Evolutionary conservation across 1,140 invertebrate species (phyloP).

Genomic region (Wiebesia pumilae): DNA sequence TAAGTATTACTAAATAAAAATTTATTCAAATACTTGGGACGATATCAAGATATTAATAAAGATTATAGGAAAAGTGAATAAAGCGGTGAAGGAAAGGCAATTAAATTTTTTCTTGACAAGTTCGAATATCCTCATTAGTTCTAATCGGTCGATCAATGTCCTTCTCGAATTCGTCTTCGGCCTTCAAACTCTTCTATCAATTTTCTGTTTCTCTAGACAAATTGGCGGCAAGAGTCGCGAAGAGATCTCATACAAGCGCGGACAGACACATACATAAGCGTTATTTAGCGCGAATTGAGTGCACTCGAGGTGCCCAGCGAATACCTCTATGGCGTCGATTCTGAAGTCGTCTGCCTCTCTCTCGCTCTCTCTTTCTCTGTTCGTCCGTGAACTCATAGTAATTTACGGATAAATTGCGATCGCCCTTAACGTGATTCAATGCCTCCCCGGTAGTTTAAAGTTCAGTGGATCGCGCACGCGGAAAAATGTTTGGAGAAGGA

Average conservation of each 20-base stretch:
- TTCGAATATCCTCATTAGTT: background rate
- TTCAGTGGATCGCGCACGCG: conserved; percentile 21
- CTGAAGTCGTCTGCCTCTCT: too few species aligned
- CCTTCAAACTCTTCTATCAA: background rate
- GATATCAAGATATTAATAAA: too few species aligned
- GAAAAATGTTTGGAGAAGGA: conserved; percentile 35
- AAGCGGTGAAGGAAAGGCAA: background rate
- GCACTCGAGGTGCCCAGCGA: conserved; percentile 49
- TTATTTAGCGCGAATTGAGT: conserved; percentile 44
- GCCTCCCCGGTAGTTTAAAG: conserved; percentile 44
- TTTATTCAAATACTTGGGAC: too few species aligned
- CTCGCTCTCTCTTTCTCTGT: conserved; percentile 43
- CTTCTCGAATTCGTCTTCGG: background rate
- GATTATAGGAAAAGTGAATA: too few species aligned
- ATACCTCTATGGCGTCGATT: conserved; percentile 54
- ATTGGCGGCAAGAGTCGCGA: conserved; percentile 21
- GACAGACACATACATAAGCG: background rate
- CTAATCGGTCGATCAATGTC: conserved; percentile 5
- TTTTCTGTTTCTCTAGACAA: conserved; percentile 11
- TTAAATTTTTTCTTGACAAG: conserved; percentile 6
- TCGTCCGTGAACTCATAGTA: background rate
- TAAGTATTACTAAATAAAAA: too few species aligned
- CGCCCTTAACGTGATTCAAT: conserved; percentile 51
- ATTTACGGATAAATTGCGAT: conserved; percentile 50
- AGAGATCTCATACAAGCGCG: background rate